Evolutionary conservation across 2,888 invertebrate genomes (phyloP).

Genomic region (Geotrupes spiniger): DNA sequence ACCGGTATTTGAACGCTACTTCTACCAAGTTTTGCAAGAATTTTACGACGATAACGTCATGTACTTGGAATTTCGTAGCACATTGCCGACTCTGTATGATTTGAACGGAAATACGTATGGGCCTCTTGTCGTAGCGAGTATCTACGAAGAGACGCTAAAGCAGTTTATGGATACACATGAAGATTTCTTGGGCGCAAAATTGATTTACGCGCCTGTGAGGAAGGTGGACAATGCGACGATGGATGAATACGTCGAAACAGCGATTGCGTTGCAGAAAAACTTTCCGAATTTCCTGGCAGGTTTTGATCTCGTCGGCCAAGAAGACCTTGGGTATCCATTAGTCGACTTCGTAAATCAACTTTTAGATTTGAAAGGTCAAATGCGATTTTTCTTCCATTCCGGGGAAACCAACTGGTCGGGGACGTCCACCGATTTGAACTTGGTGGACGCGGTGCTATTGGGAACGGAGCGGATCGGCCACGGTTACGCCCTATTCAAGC

Average conservation of each 20-base stretch:
- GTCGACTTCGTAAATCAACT: too few relatives aligned
- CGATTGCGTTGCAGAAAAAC: constrained; percentile 44
- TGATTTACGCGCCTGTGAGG: constrained; percentile 73
- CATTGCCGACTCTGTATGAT: too few relatives aligned
- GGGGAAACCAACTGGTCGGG: too few relatives aligned
- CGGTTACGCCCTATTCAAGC: too few relatives aligned
- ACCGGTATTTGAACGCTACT: too few relatives aligned
- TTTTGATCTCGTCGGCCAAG: constrained; percentile 79
- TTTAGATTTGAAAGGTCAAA: constrained; percentile 18
- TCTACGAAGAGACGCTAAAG: constrained; percentile 61
- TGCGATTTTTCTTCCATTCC: constrained; percentile 38
- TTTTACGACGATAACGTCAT: too few relatives aligned
- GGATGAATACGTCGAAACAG: constrained; percentile 42
- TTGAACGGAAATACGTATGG: too few relatives aligned
- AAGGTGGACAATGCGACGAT: too few relatives aligned
- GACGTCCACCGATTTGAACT: too few relatives aligned
- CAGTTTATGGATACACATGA: too few relatives aligned
- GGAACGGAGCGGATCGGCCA: constrained; percentile 62
- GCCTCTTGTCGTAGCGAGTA: constrained; percentile 55
- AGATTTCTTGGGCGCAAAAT: constrained; percentile 64
- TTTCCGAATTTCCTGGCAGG: constrained; percentile 69
- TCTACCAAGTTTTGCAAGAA: too few relatives aligned
- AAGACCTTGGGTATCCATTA: constrained; percentile 67
- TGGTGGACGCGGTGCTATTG: constrained; percentile 66
- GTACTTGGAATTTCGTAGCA: too few relatives aligned